A percentile compares a stretch with the other conserved stretches of the same genome.
phyloP scores from a whole-genome alignment of 2,113 vertebrate species.

The Castor canadensis region DNA sequence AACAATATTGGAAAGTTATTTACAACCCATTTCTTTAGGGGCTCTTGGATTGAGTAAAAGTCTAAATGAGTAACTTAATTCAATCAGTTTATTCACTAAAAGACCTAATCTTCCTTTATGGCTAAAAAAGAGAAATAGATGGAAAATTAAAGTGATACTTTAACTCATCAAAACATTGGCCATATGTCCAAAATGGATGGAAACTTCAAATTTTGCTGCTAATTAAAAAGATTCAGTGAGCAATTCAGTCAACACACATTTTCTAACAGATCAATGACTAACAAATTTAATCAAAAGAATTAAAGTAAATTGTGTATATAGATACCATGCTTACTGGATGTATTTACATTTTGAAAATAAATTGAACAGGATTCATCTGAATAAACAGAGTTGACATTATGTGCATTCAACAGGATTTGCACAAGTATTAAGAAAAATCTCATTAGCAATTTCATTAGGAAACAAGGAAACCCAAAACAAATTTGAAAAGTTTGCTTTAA shows the following conservation, averaged over 20 bases:
- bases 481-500: background rate
- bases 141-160: background rate
- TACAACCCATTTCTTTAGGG: background rate
- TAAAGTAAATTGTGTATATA: background rate
- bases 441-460: conserved; percentile 57
- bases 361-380: background rate
- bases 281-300: background rate
- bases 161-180: background rate
- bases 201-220: background rate
- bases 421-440: conserved; percentile 30
- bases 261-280: background rate
- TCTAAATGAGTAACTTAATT: background rate
- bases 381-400: background rate
- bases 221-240: background rate
- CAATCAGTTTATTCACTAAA: background rate
- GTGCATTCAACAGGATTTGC: background rate
- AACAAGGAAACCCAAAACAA: background rate
- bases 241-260: background rate
- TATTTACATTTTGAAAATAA: conserved; percentile 32
- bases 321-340: background rate
- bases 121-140: background rate
- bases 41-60: background rate
- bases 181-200: background rate
- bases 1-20: background rate
- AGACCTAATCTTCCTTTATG: background rate